phyloP scores from a whole-genome alignment of 2,113 vertebrate genomes.

The Rhinichthys klamathensis region DNA sequence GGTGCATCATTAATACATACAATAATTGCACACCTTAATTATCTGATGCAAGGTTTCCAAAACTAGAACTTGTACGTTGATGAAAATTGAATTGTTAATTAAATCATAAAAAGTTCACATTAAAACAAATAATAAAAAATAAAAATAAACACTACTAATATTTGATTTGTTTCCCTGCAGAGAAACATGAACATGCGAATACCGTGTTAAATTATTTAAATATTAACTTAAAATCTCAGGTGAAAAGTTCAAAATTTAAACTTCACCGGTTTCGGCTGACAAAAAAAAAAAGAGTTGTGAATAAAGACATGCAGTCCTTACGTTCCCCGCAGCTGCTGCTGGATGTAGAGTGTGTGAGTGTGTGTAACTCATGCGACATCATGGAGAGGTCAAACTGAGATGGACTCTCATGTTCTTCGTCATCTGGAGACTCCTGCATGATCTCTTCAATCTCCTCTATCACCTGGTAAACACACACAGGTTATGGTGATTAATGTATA shows the following conservation, averaged over 20 bases:
- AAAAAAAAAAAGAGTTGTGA: background rate
- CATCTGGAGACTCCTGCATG: slow-evolving; percentile 52
- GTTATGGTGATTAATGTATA: background rate
- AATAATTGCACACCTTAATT: background rate
- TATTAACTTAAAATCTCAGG: background rate
- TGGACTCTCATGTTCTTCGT: slow-evolving; percentile 12
- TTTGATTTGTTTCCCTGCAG: no score
- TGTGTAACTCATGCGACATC: slow-evolving; percentile 42
- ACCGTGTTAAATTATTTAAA: background rate
- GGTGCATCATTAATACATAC: background rate
- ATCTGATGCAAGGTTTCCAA: background rate
- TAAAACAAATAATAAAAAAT: background rate
- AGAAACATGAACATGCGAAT: background rate
- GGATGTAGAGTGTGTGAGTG: slow-evolving; percentile 47
- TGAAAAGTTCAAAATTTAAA: no score
- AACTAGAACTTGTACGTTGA: background rate
- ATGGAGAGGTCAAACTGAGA: slow-evolving; percentile 50
- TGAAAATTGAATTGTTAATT: background rate
- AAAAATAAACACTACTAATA: background rate
- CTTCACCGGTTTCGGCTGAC: background rate
- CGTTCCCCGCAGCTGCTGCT: slow-evolving; percentile 49
- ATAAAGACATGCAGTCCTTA: slow-evolving; percentile 38
- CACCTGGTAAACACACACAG: slow-evolving; percentile 46
- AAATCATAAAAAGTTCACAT: background rate
- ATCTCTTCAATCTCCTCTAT: slow-evolving; percentile 58